Conservation (phyloP, 2,888 invertebrate genomes). For the Epiblema foenella region DNA sequence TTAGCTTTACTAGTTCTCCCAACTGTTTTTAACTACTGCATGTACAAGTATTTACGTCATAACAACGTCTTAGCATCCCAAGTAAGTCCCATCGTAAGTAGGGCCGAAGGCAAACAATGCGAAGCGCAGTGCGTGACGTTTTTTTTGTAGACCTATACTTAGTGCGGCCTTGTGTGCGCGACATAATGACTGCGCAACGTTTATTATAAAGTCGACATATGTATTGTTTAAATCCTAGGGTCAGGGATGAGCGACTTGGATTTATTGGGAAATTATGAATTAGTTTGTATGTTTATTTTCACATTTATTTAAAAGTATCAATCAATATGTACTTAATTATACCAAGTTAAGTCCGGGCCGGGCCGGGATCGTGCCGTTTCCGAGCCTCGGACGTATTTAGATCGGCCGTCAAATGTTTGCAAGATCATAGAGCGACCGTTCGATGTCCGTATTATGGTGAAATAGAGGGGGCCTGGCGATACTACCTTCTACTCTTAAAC, state of each 20-base stretch:
- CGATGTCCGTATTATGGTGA: too few species aligned
- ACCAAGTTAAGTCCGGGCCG: background rate
- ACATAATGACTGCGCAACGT: constrained; percentile 37
- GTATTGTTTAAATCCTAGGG: constrained; percentile 32
- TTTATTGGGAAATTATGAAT: constrained; percentile 29
- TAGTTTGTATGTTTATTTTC: background rate
- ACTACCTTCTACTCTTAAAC: too few species aligned
- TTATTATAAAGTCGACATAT: constrained; percentile 24
- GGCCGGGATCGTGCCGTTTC: too few species aligned
- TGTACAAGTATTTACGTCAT: too few species aligned
- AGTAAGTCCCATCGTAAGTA: background rate
- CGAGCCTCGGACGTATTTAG: too few species aligned
- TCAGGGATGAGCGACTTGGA: constrained; percentile 34
- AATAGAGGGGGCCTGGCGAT: too few species aligned
- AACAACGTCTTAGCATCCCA: background rate
- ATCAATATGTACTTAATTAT: background rate
- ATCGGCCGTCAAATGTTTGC: too few species aligned
- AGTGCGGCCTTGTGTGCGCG: constrained; percentile 25
- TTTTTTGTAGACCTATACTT: constrained; percentile 14
- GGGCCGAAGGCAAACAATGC: background rate
- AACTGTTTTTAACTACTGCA: too few species aligned
- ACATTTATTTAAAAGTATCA: background rate
- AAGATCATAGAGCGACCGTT: too few species aligned
- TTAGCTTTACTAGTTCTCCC: too few species aligned
- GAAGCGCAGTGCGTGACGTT: constrained; percentile 7